Conservation (phyloP, 2,888 invertebrate species). For the Drosophila vallismaia region DNA sequence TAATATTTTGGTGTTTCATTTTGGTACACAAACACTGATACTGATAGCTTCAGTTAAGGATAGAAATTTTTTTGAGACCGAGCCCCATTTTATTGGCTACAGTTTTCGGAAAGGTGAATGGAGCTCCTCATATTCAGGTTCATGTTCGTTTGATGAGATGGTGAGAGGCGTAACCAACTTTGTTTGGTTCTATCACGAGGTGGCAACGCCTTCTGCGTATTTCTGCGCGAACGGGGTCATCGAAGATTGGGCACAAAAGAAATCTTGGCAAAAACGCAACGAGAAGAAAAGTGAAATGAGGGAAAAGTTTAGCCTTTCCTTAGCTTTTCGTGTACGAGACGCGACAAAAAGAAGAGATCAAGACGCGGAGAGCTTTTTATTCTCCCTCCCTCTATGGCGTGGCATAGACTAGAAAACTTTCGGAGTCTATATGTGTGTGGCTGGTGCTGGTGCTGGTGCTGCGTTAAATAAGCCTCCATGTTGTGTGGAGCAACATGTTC, state of each 20-base stretch:
- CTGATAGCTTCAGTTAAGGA: not conserved
- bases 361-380: not conserved
- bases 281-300: not conserved
- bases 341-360: not conserved
- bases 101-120: not conserved
- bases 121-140: not conserved
- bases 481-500: no score
- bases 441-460: no score
- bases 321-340: not conserved
- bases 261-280: not conserved
- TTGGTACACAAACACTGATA: not conserved
- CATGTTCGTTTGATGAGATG: not conserved
- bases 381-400: not conserved
- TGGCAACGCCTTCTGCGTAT: conserved; percentile 14
- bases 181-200: not conserved
- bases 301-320: no score
- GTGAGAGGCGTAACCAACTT: conserved; percentile 11
- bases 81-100: not conserved
- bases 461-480: no score
- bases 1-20: not conserved
- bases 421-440: no score
- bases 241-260: not conserved
- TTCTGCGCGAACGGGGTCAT: not conserved
- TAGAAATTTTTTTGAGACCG: not conserved
- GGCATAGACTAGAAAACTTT: no score